A percentile compares a stretch with the other conserved stretches of the same genome.
phyloP scores from a whole-genome alignment of 2,797 vertebrate genomes.

The Myripristis jacobus region DNA sequence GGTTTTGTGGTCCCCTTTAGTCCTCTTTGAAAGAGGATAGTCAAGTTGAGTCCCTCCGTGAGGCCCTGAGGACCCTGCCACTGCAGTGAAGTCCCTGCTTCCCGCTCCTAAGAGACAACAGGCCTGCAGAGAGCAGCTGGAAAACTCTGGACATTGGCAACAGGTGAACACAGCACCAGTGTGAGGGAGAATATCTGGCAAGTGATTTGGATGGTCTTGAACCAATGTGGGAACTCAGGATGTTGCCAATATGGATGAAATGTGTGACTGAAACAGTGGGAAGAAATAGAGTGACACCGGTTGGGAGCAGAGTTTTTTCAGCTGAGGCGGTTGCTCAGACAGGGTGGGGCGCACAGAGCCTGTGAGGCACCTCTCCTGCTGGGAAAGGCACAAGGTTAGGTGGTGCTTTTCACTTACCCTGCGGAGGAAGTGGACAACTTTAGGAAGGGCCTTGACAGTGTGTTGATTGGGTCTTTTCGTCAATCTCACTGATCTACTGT shows the following conservation, averaged over 20 bases:
- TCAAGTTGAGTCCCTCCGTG: conserved; percentile 61
- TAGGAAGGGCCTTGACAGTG: conserved; percentile 72
- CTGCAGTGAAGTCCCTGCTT: conserved; percentile 43
- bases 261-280: conserved; percentile 44
- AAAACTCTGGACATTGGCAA: conserved; percentile 47
- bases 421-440: conserved; percentile 70
- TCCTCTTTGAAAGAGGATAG: conserved; percentile 79
- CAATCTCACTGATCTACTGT: conserved; percentile 72
- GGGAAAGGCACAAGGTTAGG: conserved; percentile 31
- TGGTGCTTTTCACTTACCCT: conserved; percentile 48
- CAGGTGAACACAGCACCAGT: conserved; percentile 56
- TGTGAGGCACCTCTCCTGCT: conserved; percentile 47
- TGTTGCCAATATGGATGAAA: conserved; percentile 51
- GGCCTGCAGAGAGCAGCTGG: conserved; percentile 56
- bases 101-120: conserved; percentile 41
- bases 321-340: conserved; percentile 47
- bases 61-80: conserved; percentile 65
- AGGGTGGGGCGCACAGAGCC: conserved; percentile 24
- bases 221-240: conserved; percentile 57
- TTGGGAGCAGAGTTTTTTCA: conserved; percentile 51
- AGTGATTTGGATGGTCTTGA: conserved; percentile 52
- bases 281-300: conserved; percentile 49
- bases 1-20: conserved; percentile 66
- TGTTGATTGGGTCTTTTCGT: conserved; percentile 80
- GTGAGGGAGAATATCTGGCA: conserved; percentile 51